Conservation (phyloP, 2,888 invertebrate genomes). For the Spisula subtruncata region DNA sequence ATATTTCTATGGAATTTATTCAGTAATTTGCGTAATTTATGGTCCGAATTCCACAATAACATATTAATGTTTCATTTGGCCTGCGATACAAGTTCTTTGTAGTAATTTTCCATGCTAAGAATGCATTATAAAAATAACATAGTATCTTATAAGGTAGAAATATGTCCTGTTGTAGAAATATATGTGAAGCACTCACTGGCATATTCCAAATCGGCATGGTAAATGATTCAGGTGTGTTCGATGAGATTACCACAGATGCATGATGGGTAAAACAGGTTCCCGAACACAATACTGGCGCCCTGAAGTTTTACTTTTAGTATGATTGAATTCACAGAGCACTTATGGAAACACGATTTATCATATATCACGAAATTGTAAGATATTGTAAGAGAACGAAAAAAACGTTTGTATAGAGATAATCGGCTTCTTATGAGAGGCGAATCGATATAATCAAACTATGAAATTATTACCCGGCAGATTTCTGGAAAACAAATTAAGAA, state of each 20-base stretch:
- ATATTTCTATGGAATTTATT: too few species aligned
- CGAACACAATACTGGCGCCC: slow-evolving; percentile 59
- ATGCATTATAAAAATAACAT: neutral
- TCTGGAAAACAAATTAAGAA: slow-evolving; percentile 1
- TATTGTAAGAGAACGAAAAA: neutral
- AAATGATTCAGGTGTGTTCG: slow-evolving; percentile 64
- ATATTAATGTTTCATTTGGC: too few species aligned
- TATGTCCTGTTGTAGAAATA: neutral
- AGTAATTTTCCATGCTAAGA: neutral
- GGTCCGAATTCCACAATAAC: too few species aligned
- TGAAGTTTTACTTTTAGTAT: slow-evolving; percentile 37
- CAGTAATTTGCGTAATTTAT: too few species aligned
- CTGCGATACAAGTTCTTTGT: neutral
- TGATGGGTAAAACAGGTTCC: slow-evolving; percentile 55
- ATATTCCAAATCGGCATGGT: slow-evolving; percentile 53
- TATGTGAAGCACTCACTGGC: slow-evolving; percentile 4
- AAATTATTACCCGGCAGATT: slow-evolving; percentile 2
- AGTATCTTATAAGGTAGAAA: neutral
- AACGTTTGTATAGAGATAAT: neutral
- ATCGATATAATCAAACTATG: slow-evolving; percentile 8
- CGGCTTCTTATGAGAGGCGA: neutral
- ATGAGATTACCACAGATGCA: slow-evolving; percentile 48
- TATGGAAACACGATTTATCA: slow-evolving; percentile 19
- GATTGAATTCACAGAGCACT: slow-evolving; percentile 18
- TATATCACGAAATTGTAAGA: slow-evolving; percentile 7